Conservation (phyloP, 2,888 invertebrate genomes). For the Elgonia sp. region DNA sequence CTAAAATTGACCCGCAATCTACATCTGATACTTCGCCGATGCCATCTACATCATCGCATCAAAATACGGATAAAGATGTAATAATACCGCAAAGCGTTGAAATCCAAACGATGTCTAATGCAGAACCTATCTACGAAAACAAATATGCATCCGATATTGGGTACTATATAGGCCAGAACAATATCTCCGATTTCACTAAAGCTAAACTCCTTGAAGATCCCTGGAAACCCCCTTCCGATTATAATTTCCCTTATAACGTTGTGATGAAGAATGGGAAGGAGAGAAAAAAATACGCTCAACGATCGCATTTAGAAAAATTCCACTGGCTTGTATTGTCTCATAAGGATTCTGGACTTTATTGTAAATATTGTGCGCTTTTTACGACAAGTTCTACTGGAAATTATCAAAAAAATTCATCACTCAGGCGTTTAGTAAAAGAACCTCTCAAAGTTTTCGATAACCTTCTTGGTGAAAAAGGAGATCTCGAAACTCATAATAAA, state of each 20-base stretch:
- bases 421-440: slow-evolving; percentile 65
- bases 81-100: no score
- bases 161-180: no score
- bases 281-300: slow-evolving; percentile 71
- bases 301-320: slow-evolving; percentile 74
- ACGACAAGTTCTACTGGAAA: slow-evolving; percentile 43
- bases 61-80: no score
- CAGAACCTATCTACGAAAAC: no score
- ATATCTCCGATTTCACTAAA: not conserved
- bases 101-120: no score
- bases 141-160: no score
- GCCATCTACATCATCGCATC: no score
- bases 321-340: slow-evolving; percentile 75
- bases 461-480: slow-evolving; percentile 61
- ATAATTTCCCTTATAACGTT: slow-evolving; percentile 37
- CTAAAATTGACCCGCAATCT: not conserved
- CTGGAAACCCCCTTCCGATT: slow-evolving; percentile 24
- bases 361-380: slow-evolving; percentile 72
- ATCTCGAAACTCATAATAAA: slow-evolving; percentile 42
- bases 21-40: not conserved
- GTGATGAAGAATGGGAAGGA: slow-evolving; percentile 35
- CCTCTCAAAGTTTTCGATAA: slow-evolving; percentile 69
- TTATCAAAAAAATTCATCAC: slow-evolving; percentile 37
- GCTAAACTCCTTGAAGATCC: slow-evolving; percentile 6
- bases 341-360: slow-evolving; percentile 72